Base-by-base conservation (phyloP, 2,888 invertebrate genomes). In the Sesamia inferens region DNA sequence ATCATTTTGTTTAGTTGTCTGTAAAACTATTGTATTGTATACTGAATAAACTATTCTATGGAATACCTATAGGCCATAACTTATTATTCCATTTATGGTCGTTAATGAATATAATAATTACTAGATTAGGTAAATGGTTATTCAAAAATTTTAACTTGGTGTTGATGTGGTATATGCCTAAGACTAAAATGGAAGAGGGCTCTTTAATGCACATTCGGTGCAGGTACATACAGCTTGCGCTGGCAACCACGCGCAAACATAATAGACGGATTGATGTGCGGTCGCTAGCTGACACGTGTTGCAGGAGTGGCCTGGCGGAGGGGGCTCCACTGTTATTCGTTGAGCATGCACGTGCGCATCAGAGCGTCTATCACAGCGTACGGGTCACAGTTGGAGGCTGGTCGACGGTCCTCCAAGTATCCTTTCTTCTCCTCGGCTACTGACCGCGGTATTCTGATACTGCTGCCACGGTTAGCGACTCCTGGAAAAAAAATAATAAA, bases 351-450 rank as follows among this genome's bases (percentile, higher is more conserved):
- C 68, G 99, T 99, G 89, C 98, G 97, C 88, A 99, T 97, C 78
- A 99, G 96, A n/a, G 98, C 98, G 92, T 99, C 97, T 79, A 97
- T 96, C 63, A 99, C 99, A 4, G 97, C 95, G 94, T 99, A 99
- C 0, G 99, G 99, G 94, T 99, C 99, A 96, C 99, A 99, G 94
- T 99, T 99, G 85, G 98, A 98, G 68, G 99, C 97, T 39, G 99
- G 99, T 88, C 99, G 97, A 83, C 99, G 97, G 96, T 99, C 99
- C 94, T 99, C 99, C 86, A 99, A 96, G 92, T 99, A 99, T n/a
- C 99, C 99, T 92, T 98, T 98, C 93, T 98, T 98, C 13, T 99
- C 98, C 88, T 99, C 99, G 54, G 98, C 98, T 48, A 99, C 99
- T 22, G 97, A 97, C 39, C 99, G 97, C 10, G 99, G 99, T 92